Base-by-base conservation (phyloP, 2,888 invertebrate genomes). In the Eilema caniola region DNA sequence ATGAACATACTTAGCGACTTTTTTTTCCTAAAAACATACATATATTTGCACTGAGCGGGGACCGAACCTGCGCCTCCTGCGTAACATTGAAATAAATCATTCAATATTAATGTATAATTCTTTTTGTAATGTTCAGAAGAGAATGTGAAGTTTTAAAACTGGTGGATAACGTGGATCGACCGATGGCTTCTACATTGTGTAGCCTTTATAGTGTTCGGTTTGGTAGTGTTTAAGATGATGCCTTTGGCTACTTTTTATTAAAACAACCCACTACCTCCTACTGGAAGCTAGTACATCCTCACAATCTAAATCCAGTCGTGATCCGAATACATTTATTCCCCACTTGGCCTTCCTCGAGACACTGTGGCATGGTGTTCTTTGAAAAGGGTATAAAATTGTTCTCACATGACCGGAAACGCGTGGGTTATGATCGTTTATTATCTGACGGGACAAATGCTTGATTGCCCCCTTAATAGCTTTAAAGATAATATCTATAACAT, bases 361-460 rank as follows among this genome's bases (percentile, higher is more conserved):
- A 53, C n/a, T n/a, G 53, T 10, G n/a, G n/a, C n/a, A 53, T 53
- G 53, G 53, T 5, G n/a, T n/a, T 53, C 53, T 53, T n/a, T 53
- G 53, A n/a, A n/a, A 53, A 53, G 53, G 53, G 53, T 20, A 53
- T 53, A 53, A 53, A 53, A 53, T 53, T n/a, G 53, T n/a, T 53
- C 53, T 65, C 77, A 78, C 72, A 77, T 68, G 66, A 67, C 20
- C 24, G n/a, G n/a, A n/a, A n/a, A n/a, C n/a, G 64, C 25, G 53
- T 53, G 10, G 53, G 53, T n/a, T 53, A 53, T 20, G 53, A 53
- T n/a, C 53, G 53, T 53, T 53, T 53, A 53, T 53, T 53, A n/a
- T 53, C 1, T 53, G 53, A 16, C 4, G 8, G 1, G n/a, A 20
- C 8, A 5, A n/a, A 10, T 53, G 53, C 53, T 53, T 53, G n/a